Percentiles rank a stretch among this genome's conserved stretches.
Conservation (phyloP, 2,888 invertebrate species). For the Cenopis cana region DNA sequence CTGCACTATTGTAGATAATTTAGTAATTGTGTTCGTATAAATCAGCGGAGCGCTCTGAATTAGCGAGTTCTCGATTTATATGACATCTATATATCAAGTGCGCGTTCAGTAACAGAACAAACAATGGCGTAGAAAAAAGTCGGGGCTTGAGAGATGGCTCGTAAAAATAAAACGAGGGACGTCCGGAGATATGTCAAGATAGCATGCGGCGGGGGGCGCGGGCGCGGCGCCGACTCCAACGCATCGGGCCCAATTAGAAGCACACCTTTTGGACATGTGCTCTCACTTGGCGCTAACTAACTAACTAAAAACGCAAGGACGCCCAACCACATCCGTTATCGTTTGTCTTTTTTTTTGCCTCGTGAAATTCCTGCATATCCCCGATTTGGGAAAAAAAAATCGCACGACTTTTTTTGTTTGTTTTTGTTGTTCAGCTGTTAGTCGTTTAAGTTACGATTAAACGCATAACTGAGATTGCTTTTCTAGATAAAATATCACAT, state of each 20-base stretch:
- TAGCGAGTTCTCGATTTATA: conserved; percentile 68
- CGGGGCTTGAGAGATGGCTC: conserved; percentile 76
- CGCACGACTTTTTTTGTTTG: conserved; percentile 26
- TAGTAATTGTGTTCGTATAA: conserved; percentile 53
- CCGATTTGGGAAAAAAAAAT: conserved; percentile 29
- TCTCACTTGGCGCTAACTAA: conserved; percentile 76
- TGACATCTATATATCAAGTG: conserved; percentile 75
- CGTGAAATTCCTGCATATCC: conserved; percentile 37
- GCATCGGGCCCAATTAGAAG: conserved; percentile 82
- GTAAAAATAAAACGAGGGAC: conserved; percentile 83
- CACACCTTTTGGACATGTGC: conserved; percentile 85
- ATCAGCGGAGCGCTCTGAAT: conserved; percentile 60
- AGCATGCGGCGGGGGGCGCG: conserved; percentile 77
- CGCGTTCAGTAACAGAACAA: conserved; percentile 68
- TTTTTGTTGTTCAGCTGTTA: conserved; percentile 35
- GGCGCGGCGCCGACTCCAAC: conserved; percentile 55
- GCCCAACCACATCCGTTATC: conserved; percentile 73
- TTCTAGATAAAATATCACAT: background rate
- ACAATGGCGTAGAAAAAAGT: conserved; percentile 76
- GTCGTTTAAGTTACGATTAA: conserved; percentile 23
- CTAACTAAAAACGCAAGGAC: conserved; percentile 71
- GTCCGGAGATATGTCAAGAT: conserved; percentile 85
- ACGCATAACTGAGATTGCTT: conserved; percentile 13
- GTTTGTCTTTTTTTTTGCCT: conserved; percentile 66
- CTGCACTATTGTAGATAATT: conserved; percentile 49